Percentiles rank a stretch among this genome's conserved stretches.
phyloP scores from a whole-genome alignment of 2,113 vertebrate species.

The Promerops cafer region DNA sequence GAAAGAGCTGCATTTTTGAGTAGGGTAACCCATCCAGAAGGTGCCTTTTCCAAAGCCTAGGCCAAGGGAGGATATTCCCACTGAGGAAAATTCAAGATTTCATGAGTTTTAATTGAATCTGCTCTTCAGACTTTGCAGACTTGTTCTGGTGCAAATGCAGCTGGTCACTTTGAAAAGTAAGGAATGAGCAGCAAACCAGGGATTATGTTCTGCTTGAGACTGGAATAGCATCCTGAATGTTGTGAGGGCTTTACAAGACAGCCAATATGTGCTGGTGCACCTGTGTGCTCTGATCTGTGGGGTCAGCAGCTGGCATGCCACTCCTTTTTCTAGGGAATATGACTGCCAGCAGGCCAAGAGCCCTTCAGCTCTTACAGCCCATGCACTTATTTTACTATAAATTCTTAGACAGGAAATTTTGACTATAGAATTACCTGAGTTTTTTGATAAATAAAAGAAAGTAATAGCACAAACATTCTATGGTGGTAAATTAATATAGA shows the following conservation, averaged over 20 bases:
- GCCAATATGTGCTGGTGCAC: background rate
- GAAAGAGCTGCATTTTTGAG: background rate
- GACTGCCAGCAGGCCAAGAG: background rate
- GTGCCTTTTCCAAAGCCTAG: background rate
- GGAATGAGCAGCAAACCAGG: background rate
- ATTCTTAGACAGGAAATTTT: background rate
- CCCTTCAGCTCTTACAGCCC: background rate
- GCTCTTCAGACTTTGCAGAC: background rate
- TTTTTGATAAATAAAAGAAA: background rate
- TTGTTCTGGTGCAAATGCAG: background rate
- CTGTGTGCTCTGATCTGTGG: background rate
- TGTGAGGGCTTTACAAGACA: background rate
- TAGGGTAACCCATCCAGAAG: background rate
- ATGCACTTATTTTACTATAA: background rate
- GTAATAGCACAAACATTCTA: background rate
- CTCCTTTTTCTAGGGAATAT: background rate
- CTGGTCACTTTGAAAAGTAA: background rate
- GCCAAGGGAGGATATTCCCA: background rate
- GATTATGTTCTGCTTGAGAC: background rate
- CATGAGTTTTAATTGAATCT: background rate
- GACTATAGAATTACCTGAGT: background rate
- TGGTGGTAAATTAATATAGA: background rate
- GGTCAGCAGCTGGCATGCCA: background rate
- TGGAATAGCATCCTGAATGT: background rate
- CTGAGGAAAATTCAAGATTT: background rate